These are phyloP conservation scores for Pseudochirops corinnae DNA, from an alignment of 2,797 vertebrate species.

Conservation along the genomic window DNA sequence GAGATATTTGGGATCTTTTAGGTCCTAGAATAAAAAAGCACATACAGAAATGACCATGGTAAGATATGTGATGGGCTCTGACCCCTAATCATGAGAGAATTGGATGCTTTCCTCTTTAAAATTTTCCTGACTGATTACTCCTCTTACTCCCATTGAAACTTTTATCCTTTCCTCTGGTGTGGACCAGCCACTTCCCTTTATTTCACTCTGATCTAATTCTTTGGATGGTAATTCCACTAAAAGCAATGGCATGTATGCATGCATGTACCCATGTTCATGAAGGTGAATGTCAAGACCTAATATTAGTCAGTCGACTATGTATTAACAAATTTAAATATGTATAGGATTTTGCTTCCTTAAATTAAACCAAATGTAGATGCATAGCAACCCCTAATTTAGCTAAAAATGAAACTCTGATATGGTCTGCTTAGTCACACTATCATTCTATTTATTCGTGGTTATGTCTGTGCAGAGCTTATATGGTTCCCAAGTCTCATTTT, in stretches of 20 bases:
- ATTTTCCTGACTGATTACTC: background rate
- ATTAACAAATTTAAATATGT: background rate
- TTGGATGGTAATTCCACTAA: background rate
- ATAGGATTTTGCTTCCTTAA: background rate
- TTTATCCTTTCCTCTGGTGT: background rate
- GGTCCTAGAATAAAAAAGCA: background rate
- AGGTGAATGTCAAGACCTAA: background rate
- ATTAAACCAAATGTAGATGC: constrained; percentile 12
- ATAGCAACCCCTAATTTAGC: constrained; percentile 6
- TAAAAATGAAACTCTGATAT: constrained; percentile 37
- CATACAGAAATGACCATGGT: constrained; percentile 26
- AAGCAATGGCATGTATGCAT: background rate
- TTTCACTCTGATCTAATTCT: constrained; percentile 2
- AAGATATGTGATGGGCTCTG: background rate
- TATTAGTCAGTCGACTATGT: background rate
- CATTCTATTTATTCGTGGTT: background rate
- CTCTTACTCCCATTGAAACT: background rate
- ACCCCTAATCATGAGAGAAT: background rate
- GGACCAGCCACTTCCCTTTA: background rate
- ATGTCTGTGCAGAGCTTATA: background rate
- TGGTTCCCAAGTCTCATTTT: constrained; percentile 53
- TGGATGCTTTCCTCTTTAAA: background rate
- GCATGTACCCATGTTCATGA: background rate
- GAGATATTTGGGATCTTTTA: background rate
- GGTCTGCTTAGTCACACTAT: background rate